These are phyloP conservation scores for Pachycephus smyrnensis DNA, from an alignment of 2,888 invertebrate genomes.

Conservation along the genomic window DNA sequence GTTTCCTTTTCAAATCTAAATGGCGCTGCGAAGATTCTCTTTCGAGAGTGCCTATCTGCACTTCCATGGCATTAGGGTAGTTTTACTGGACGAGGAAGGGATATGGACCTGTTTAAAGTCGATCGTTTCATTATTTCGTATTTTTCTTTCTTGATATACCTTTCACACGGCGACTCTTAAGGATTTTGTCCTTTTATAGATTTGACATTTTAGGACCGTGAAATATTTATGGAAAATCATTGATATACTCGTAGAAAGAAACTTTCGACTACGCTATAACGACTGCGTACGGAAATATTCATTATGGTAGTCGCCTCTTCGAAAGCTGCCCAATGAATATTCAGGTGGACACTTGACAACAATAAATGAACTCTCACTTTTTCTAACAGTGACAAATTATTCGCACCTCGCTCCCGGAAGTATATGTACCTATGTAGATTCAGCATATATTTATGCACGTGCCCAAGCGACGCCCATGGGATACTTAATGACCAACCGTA, in stretches of 20 bases:
- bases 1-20: not conserved
- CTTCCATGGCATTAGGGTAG: not conserved
- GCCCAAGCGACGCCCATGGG: not conserved
- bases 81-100: not conserved
- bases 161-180: not conserved
- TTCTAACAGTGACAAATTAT: slow-evolving; percentile 4
- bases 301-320: not conserved
- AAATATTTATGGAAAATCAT: not conserved
- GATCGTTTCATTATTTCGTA: not conserved
- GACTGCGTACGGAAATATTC: not conserved
- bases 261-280: not conserved
- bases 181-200: not conserved
- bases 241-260: not conserved
- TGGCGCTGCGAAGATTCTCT: not conserved
- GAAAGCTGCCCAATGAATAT: slow-evolving; percentile 3
- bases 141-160: not conserved
- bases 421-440: not conserved
- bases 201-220: not conserved
- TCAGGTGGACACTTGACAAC: not conserved
- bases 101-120: too few species aligned
- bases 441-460: not conserved
- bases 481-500: not conserved
- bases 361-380: slow-evolving; percentile 4
- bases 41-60: not conserved
- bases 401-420: not conserved